These are phyloP conservation scores for Drosophila nebulosa DNA, from an alignment of 1,140 invertebrate genomes.

Conservation along the genomic window DNA sequence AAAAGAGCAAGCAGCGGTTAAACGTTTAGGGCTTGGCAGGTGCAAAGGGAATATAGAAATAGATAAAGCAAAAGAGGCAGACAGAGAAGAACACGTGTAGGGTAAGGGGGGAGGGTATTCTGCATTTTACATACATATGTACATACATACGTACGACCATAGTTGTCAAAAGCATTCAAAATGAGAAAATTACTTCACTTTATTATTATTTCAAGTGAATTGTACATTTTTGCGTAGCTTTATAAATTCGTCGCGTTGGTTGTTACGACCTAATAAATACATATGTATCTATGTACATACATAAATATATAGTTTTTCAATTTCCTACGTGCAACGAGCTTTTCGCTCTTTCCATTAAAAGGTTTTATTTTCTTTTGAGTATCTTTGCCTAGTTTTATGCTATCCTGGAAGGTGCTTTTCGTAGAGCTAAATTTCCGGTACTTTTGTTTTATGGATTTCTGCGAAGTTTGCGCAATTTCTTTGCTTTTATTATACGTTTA, in stretches of 20 bases:
- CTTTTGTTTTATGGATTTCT: background rate
- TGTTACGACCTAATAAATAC: too few relatives aligned
- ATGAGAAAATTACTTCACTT: background rate
- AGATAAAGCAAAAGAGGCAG: background rate
- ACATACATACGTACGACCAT: background rate
- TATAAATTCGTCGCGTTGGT: too few relatives aligned
- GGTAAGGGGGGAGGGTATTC: too few relatives aligned
- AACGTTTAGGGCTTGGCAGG: constrained; percentile 58
- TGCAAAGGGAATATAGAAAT: constrained; percentile 9
- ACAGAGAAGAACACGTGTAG: background rate
- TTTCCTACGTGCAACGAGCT: too few relatives aligned
- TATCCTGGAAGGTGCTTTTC: background rate
- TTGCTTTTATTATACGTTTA: constrained; percentile 1
- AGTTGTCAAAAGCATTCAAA: background rate
- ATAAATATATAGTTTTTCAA: too few relatives aligned
- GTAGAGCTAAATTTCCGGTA: background rate
- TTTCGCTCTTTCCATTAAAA: too few relatives aligned
- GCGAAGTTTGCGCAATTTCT: background rate
- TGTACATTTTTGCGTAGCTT: too few relatives aligned
- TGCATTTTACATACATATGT: background rate
- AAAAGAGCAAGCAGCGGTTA: constrained; percentile 35
- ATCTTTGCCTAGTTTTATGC: background rate
- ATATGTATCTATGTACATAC: too few relatives aligned
- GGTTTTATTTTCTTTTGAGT: too few relatives aligned
- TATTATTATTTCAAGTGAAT: too few relatives aligned